Percentiles rank a stretch among this genome's conserved stretches.
Conservation (phyloP, 1,140 invertebrate genomes). For the Cheumatopsyche charites region DNA sequence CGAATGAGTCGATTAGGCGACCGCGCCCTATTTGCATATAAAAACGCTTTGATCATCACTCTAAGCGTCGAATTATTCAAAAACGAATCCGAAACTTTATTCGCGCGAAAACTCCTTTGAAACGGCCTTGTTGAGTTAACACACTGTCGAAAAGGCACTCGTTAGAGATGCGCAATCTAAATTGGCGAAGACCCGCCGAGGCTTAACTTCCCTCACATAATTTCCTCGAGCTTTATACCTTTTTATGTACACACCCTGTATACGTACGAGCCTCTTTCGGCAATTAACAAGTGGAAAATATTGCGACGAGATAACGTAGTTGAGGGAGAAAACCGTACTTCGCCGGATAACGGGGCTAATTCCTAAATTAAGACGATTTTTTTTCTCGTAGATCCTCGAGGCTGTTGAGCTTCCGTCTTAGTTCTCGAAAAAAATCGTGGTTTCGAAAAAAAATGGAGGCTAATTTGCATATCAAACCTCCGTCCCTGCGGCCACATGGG, state of each 20-base stretch:
- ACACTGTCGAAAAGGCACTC: conserved; percentile 20
- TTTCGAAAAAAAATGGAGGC: conserved; percentile 33
- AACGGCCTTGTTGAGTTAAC: neutral
- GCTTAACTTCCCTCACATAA: conserved; percentile 15
- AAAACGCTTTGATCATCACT: no score
- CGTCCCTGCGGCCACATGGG: conserved; percentile 35
- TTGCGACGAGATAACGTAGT: conserved; percentile 43
- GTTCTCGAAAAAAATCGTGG: neutral
- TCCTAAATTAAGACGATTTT: conserved; percentile 45
- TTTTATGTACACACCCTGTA: no score
- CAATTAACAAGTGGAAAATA: conserved; percentile 48
- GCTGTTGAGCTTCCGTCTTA: no score
- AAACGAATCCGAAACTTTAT: no score
- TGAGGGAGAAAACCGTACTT: neutral
- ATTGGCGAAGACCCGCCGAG: conserved; percentile 16
- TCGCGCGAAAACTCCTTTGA: no score
- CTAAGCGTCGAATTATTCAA: no score
- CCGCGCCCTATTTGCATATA: no score
- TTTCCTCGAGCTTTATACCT: neutral
- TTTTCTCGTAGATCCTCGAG: no score
- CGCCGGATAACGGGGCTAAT: conserved; percentile 37
- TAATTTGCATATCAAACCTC: conserved; percentile 46
- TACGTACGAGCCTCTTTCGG: conserved; percentile 39
- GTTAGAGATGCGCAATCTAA: conserved; percentile 34
- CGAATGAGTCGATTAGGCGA: no score